Evolutionary conservation across 2,113 vertebrate species (phyloP).

Genomic region (Cathartes aura): DNA sequence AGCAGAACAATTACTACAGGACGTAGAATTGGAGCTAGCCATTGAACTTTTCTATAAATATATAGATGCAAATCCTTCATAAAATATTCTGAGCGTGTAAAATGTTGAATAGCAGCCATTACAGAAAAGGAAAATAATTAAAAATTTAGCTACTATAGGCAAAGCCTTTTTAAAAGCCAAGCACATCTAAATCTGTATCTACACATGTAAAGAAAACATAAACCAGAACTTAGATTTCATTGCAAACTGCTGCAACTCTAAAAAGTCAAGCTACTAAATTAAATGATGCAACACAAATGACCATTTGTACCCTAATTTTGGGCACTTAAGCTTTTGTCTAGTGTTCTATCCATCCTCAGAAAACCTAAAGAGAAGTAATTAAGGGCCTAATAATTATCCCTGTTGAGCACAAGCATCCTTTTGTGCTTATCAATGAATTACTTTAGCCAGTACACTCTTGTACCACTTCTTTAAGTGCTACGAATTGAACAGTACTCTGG

Average conservation of each 20-base stretch:
- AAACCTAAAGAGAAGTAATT: neutral
- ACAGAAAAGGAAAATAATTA: neutral
- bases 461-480: neutral
- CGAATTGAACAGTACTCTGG: neutral
- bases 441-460: neutral
- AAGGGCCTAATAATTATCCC: neutral
- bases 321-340: neutral
- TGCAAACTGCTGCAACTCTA: neutral
- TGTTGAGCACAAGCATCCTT: neutral
- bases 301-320: neutral
- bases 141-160: neutral
- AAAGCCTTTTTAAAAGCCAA: neutral
- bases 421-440: neutral
- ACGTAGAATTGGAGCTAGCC: neutral
- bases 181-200: neutral
- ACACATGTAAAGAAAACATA: neutral
- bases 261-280: neutral
- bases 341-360: neutral
- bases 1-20: neutral
- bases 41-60: neutral
- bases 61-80: neutral
- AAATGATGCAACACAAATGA: neutral
- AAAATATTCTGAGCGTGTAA: neutral
- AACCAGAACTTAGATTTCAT: neutral
- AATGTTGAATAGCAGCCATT: neutral